Evolutionary conservation across 2,113 vertebrate genomes (phyloP).

Genomic region (Prunella fulvescens): DNA sequence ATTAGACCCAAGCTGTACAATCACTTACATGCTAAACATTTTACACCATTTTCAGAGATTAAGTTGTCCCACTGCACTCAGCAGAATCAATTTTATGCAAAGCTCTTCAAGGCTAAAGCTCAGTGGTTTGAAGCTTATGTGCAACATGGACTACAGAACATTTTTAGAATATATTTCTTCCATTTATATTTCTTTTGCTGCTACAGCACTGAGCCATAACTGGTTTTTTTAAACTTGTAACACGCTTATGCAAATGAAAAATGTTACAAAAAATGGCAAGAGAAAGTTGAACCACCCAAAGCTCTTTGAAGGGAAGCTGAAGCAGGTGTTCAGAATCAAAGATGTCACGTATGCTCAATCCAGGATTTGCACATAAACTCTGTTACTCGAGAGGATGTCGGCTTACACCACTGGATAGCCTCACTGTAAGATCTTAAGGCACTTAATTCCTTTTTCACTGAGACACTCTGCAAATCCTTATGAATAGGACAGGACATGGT

Average conservation of each 20-base stretch:
- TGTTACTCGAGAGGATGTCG: not conserved
- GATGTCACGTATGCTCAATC: rapidly evolving
- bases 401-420: not conserved
- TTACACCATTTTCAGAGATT: not conserved
- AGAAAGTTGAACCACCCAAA: not conserved
- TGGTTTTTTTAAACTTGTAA: not conserved
- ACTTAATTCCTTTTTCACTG: not conserved
- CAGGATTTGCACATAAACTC: conserved; percentile 1
- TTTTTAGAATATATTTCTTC: not conserved
- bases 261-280: not conserved
- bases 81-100: not conserved
- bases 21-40: not conserved
- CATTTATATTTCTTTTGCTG: not conserved
- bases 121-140: not conserved
- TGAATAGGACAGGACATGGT: not conserved
- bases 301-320: not conserved
- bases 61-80: not conserved
- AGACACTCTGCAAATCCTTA: not conserved
- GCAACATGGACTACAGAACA: not conserved
- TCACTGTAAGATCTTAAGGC: not conserved
- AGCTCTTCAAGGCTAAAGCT: not conserved
- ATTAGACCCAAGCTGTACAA: not conserved
- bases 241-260: not conserved
- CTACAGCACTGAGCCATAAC: not conserved
- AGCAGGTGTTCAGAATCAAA: conserved; percentile 18